Conservation (phyloP, 1,140 invertebrate genomes). For the Papilio xuthus region DNA sequence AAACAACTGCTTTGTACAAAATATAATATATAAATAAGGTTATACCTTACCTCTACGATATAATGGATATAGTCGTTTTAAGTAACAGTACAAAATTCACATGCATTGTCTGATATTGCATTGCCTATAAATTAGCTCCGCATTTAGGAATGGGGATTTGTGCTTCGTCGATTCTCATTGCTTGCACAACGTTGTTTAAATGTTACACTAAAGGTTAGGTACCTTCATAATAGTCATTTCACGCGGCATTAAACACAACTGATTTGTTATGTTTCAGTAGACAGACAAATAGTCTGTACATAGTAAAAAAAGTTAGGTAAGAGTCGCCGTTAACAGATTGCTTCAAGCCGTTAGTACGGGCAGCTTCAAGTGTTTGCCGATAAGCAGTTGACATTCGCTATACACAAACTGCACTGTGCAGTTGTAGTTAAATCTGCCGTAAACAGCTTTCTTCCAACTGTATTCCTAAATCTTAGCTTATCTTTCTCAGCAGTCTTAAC, state of each 20-base stretch:
- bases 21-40: too few relatives aligned
- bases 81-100: background rate
- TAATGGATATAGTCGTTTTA: background rate
- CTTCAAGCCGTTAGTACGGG: too few relatives aligned
- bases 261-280: constrained; percentile 4
- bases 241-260: constrained; percentile 11
- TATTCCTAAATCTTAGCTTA: too few relatives aligned
- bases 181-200: constrained; percentile 14
- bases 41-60: background rate
- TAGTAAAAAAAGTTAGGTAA: background rate
- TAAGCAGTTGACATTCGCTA: too few relatives aligned
- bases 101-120: background rate
- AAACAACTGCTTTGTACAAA: background rate
- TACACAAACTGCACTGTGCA: too few relatives aligned
- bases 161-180: constrained; percentile 3
- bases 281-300: background rate
- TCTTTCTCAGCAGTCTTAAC: too few relatives aligned
- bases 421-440: too few relatives aligned
- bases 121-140: constrained; percentile 1
- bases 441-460: too few relatives aligned
- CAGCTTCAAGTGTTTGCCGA: too few relatives aligned
- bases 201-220: constrained; percentile 6
- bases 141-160: background rate
- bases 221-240: constrained; percentile 8
- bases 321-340: too few relatives aligned